Base-by-base conservation (phyloP, 2,113 vertebrate species). In the Struthio camelus region DNA sequence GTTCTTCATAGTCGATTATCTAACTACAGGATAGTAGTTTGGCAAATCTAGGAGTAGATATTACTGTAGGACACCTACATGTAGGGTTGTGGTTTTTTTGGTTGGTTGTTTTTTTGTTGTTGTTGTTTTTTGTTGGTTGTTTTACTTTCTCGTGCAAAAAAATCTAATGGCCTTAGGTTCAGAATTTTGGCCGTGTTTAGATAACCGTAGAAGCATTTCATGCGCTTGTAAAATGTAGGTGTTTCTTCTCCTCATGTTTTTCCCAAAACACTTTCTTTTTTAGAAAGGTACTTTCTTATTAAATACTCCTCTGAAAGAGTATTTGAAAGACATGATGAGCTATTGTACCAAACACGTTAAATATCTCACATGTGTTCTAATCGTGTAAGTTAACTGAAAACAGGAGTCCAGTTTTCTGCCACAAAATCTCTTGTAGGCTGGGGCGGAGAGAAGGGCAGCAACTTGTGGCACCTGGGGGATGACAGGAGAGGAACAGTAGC, bases 1-100 rank as follows among this genome's bases (percentile, higher is more conserved):
- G 93, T 97, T 97, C 97, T 97, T 98, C 97, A 78, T 98, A 98
- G 97, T 98, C 95, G 87, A 97, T 94, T 96, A 97, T 97, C 92
- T 97, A 97, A 97, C 87, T 97, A 96, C 81, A 95, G 91, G 88
- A 97, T 97, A 85, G 82, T 94, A 95, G 95, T 95, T 83, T 96
- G 96, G 90, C 97, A 96, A 97, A 96, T 83, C 97, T 97, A 98
- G 95, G 91, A 96, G 93, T 97, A 98, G 89, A 30, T 91, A 62
- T 85, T 93, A 73, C 28, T 54, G 79, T 97, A 96, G 92, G 82
- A 96, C 67, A 93, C 76, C 91, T 96, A 85, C 96, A 94, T 95
- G 93, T 96, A 96, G 91, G 50, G 6, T 93, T 89, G 72, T 17
- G 65, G 6, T 3, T 77, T 83, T 82, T 54, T 3, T 69, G 96